These are phyloP conservation scores for Wasmannia auropunctata DNA, from an alignment of 1,140 invertebrate genomes.

Conservation along the genomic window DNA sequence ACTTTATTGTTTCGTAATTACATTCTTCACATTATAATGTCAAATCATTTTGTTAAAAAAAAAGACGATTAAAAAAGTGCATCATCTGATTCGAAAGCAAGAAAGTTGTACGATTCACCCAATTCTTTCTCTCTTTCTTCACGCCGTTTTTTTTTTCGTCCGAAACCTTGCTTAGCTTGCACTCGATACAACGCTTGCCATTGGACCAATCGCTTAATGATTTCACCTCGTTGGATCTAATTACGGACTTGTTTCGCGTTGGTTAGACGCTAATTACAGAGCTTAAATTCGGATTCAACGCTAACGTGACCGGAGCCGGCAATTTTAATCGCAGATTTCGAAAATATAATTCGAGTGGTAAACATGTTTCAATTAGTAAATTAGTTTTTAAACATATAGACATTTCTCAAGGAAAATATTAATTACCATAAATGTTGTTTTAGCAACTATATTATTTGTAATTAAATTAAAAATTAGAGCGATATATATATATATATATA, in stretches of 20 bases:
- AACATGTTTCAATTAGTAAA: not conserved
- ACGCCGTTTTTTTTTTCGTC: not conserved
- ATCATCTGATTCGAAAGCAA: not conserved
- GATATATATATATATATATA: no score
- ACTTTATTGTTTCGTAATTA: not conserved
- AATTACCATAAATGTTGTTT: not conserved
- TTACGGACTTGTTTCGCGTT: conserved; percentile 6
- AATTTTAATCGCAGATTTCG: conserved; percentile 30
- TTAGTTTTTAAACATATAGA: not conserved
- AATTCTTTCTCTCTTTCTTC: conserved; percentile 33
- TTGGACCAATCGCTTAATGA: conserved; percentile 32
- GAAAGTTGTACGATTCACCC: not conserved
- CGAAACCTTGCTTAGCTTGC: conserved; percentile 40
- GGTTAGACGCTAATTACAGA: conserved; percentile 17
- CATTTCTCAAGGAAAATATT: not conserved
- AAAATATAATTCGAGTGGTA: not conserved
- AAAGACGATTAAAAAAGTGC: not conserved
- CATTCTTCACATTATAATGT: not conserved
- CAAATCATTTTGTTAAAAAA: not conserved
- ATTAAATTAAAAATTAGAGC: not conserved
- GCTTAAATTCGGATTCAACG: conserved; percentile 14
- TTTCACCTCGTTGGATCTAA: conserved; percentile 15
- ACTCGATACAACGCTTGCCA: conserved; percentile 22
- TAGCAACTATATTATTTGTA: not conserved
- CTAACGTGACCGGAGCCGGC: not conserved